Percentiles rank a stretch among this genome's conserved stretches.
These are phyloP conservation scores for Theonella swinhoei DNA, from an alignment of 37 sponge, comb jelly and placozoan species.

Conservation along the genomic window DNA sequence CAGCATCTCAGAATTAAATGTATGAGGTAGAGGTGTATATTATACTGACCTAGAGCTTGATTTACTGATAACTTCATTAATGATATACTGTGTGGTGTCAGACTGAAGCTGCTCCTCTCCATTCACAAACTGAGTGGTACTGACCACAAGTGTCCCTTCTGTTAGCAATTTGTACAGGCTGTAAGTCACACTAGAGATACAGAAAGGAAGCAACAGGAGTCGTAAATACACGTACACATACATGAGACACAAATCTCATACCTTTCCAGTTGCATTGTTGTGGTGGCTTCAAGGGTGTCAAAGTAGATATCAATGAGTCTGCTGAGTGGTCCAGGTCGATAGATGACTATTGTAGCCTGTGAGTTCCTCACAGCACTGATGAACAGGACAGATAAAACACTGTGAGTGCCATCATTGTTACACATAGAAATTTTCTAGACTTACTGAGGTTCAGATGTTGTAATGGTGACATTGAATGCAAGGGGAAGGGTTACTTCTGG, in stretches of 20 bases:
- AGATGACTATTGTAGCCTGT: background rate
- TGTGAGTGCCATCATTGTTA: background rate
- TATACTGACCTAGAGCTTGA: background rate
- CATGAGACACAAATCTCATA: background rate
- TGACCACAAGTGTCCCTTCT: background rate
- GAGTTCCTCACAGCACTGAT: background rate
- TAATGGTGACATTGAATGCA: conserved; percentile 38
- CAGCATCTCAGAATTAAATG: background rate
- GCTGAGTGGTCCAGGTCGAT: conserved; percentile 10
- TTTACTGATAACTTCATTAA: conserved; percentile 8
- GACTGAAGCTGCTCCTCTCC: conserved; percentile 24
- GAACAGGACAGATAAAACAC: background rate
- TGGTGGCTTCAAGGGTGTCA: background rate
- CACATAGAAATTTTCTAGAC: background rate
- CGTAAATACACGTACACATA: no score
- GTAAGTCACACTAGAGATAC: background rate
- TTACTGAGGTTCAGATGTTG: conserved; percentile 3
- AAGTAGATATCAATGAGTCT: conserved; percentile 31
- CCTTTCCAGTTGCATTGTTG: conserved; percentile 6
- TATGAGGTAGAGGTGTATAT: background rate
- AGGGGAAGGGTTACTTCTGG: conserved; percentile 1
- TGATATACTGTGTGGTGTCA: background rate
- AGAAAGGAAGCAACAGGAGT: no score
- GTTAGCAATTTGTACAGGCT: background rate
- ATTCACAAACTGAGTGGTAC: background rate